Base-by-base conservation (phyloP, 2,888 invertebrate genomes). In the Zhuqinia jingwanae region DNA sequence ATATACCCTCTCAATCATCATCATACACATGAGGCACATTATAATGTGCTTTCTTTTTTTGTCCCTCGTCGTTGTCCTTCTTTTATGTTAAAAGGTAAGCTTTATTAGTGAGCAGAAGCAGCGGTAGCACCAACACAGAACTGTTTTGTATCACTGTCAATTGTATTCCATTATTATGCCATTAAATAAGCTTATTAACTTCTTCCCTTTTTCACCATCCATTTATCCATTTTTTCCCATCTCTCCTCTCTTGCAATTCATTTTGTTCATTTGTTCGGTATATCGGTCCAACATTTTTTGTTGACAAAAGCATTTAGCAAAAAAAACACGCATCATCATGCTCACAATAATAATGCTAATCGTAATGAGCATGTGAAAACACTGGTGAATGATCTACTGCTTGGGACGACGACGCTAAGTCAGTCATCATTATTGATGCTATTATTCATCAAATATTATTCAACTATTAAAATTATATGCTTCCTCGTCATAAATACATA, bases 101-200 rank as follows among this genome's bases (percentile, higher is more conserved):
- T 45, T 78, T 78, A 65, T 80, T 80, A 80, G 68, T 70, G 68
- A 8, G 42, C 80, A 63, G n/a, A n/a, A n/a, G 45, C 30, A 30
- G 45, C 11, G 20, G 58, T 20, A 45, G 45, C 42, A 75, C 75
- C n/a, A n/a, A 75, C 45, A 47, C 47, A 70, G 50, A 47, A 17
- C 22, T 68, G 68, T 68, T 68, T 68, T 73, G 70, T 47, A 25
- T n/a, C n/a, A n/a, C n/a, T n/a, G n/a, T n/a, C n/a, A n/a, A n/a
- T n/a, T n/a, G n/a, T n/a, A n/a, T n/a, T n/a, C n/a, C n/a, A n/a
- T n/a, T 53, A 73, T 73, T 68, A 58, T 60, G 60, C 60, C 50
- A 65, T 73, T 53, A 73, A 73, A 36, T 82, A 75, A 75, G 82
- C 82, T 82, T 73, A 82, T 75, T 82, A 82, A 75, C 75, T 82